Evolutionary conservation across 2,113 vertebrate species (phyloP).

Genomic region (Scatophagus argus): DNA sequence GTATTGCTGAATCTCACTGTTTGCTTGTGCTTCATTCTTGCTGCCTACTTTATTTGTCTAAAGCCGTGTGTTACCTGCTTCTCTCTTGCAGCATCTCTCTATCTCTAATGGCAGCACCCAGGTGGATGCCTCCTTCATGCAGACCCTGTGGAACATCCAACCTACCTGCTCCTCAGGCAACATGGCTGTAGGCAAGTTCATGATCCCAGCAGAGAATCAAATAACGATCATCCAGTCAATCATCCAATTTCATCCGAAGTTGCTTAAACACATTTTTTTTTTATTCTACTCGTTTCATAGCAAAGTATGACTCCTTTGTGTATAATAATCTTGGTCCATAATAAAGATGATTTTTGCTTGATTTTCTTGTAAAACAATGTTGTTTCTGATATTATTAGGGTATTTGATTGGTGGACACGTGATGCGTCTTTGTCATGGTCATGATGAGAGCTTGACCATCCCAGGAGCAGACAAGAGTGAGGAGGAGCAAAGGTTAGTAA

Average conservation of each 20-base stretch:
- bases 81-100: constrained; percentile 90
- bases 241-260: background rate
- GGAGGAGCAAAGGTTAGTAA: constrained; percentile 88
- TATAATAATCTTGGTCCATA: background rate
- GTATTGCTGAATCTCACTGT: constrained; percentile 8
- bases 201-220: background rate
- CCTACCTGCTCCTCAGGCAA: constrained; percentile 93
- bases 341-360: too few species aligned
- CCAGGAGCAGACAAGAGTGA: constrained; percentile 90
- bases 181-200: constrained; percentile 89
- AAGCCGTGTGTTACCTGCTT: background rate
- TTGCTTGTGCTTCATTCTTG: background rate
- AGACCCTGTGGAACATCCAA: constrained; percentile 98
- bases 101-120: constrained; percentile 90
- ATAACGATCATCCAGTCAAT: too few species aligned
- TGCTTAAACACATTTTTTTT: background rate
- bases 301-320: background rate
- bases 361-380: background rate
- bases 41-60: constrained; percentile 7
- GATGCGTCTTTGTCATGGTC: constrained; percentile 94
- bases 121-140: constrained; percentile 98
- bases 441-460: constrained; percentile 95
- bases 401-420: constrained; percentile 94
- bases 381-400: constrained; percentile 77
- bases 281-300: too few species aligned